phyloP scores from a whole-genome alignment of 1,140 invertebrate species.

The Atta cephalotes region DNA sequence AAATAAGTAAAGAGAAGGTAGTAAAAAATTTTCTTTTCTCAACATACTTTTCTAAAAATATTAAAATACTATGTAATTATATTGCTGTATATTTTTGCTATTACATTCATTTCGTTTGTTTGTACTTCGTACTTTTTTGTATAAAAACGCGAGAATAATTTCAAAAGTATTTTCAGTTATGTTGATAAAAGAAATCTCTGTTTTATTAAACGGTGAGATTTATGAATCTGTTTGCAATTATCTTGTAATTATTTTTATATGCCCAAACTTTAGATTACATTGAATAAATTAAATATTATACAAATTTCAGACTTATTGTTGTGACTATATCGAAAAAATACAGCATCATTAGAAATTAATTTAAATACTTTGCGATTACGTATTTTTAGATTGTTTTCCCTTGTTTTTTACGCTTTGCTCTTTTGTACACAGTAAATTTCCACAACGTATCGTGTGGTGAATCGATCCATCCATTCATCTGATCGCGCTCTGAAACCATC shows the following conservation, averaged over 20 bases:
- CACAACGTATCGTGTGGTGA: conserved; percentile 26
- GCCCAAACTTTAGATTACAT: not conserved
- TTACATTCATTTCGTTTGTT: not conserved
- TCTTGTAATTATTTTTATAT: not conserved
- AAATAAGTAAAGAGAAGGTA: conserved; percentile 79
- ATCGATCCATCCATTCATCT: conserved; percentile 43
- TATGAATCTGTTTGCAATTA: not conserved
- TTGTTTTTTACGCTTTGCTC: not conserved
- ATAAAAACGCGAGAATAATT: not conserved
- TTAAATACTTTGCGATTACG: conserved; percentile 14
- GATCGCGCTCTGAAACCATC: conserved; percentile 26
- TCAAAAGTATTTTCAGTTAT: not conserved
- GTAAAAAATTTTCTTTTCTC: no score
- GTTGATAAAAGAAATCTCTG: not conserved
- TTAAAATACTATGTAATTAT: not conserved
- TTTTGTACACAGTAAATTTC: conserved; percentile 32
- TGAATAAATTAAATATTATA: not conserved
- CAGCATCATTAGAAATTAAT: not conserved
- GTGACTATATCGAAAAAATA: not conserved
- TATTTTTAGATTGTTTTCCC: not conserved
- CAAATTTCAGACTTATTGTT: not conserved
- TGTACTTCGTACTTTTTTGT: no score
- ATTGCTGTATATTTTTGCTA: not conserved
- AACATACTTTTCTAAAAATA: not conserved
- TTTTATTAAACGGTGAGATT: not conserved